These are phyloP conservation scores for Dicerorhinus sumatrensis DNA, from an alignment of 2,113 vertebrate species.

Conservation along the genomic window DNA sequence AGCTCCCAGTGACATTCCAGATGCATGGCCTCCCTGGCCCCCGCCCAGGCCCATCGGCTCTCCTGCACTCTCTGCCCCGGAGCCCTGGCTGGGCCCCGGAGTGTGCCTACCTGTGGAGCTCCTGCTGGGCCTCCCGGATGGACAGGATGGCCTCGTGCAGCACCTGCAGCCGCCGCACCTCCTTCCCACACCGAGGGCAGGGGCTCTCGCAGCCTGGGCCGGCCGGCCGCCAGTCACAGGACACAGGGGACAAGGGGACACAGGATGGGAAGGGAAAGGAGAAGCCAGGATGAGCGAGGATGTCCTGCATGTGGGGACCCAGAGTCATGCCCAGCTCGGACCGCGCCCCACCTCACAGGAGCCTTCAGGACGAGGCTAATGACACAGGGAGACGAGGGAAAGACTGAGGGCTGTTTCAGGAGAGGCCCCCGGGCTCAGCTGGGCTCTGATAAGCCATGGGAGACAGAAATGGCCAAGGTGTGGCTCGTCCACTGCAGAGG, in stretches of 20 bases:
- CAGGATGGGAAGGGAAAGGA: neutral
- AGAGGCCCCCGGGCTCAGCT: neutral
- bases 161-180: constrained; percentile 90
- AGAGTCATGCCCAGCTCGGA: fast-evolving
- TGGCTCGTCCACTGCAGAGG: neutral
- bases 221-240: neutral
- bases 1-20: neutral
- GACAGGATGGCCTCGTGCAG: constrained; percentile 93
- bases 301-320: neutral
- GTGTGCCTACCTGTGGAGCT: constrained; percentile 93
- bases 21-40: fast-evolving
- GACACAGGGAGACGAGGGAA: fast-evolving
- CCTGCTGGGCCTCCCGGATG: constrained; percentile 94
- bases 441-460: neutral
- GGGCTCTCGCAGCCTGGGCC: constrained; percentile 89
- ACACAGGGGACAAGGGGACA: no score
- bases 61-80: neutral
- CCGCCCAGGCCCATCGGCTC: fast-evolving
- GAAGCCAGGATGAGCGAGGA: neutral
- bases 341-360: neutral
- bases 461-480: neutral
- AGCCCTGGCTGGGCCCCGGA: neutral
- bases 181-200: constrained; percentile 92
- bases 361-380: neutral
- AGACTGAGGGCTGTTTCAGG: neutral